These are phyloP conservation scores for Orchesella cincta DNA, from an alignment of 1,140 invertebrate genomes.

Conservation along the genomic window DNA sequence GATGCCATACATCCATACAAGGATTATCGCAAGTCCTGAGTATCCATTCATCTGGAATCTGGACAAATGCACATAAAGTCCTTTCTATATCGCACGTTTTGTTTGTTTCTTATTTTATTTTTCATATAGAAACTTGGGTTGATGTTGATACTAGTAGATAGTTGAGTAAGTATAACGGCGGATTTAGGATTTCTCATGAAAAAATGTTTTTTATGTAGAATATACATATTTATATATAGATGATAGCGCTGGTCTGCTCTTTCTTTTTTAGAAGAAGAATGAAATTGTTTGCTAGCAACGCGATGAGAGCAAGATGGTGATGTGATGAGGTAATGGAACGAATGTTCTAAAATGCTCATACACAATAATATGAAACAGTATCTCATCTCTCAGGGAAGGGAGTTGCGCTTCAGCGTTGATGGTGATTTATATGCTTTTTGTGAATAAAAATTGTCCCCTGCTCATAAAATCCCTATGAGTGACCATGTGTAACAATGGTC, in stretches of 20 bases:
- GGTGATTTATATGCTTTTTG: slow-evolving; percentile 26
- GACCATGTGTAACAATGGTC: neutral
- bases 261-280: no score
- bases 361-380: neutral
- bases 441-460: slow-evolving; percentile 24
- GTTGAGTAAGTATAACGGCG: neutral
- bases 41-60: slow-evolving; percentile 20
- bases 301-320: neutral
- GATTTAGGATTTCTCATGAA: neutral
- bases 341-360: slow-evolving; percentile 19
- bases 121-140: neutral
- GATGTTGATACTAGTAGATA: no score
- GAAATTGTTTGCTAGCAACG: neutral
- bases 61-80: neutral
- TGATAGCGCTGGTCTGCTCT: neutral
- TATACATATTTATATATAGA: neutral
- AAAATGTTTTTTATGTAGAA: slow-evolving; percentile 27
- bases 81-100: no score
- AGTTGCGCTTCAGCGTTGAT: slow-evolving; percentile 24
- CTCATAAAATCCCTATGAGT: neutral
- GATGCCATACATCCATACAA: no score
- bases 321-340: slow-evolving; percentile 20
- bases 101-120: neutral
- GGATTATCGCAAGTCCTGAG: no score
- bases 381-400: no score